Evolutionary conservation across 1,140 invertebrate genomes (phyloP), one percentile per base, ranked within the genome.

Genomic region (Zelostemma sp.): DNA sequence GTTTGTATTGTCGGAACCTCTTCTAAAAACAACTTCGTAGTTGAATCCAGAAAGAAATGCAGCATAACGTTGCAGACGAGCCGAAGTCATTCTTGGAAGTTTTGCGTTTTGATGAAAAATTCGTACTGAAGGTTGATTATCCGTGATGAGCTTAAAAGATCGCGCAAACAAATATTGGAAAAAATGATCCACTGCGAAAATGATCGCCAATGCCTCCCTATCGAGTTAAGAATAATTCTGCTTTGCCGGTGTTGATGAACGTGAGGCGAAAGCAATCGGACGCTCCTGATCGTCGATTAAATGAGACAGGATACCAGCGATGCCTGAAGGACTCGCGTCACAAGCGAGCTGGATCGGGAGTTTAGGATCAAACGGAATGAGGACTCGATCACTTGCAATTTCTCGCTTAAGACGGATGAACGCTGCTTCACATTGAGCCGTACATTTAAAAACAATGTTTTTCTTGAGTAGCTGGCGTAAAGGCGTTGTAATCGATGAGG

Each of bases 191-290:
- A 79, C 71, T 4, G 76, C 77, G 61, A 85, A 88, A 1, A 88
- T 74, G 40, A 87, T 84, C 2, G 86, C 83, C 1, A 87, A 68
- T 2, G 84, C 73, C 68, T 88, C 86, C 57, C 82, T 80, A 54
- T 88, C 84, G 1, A 87, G 81, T 66, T 87, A 80, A 9, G 77
- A 80, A 59, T 87, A 87, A 28, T 85, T 85, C 21, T 69, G n/a
- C 72, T 88, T 81, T 25, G 77, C 71, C 5, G 53, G 5, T 3
- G 80, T 83, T 8, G 87, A 61, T 6, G 81, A 73, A 28, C 82
- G 58, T 3, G 84, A 87, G 3, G 82, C 83, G 62, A 78, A 88
- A 11, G 81, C 78, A 1, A 88, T 73, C 1, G 80, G 80, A 21
- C 67, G 73, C 73, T 80, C 78, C 15, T 54, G 15, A 12, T 67